A percentile compares a stretch with the other conserved stretches of the same genome.
phyloP scores from a whole-genome alignment of 2,888 invertebrate species.

The Pristionchus maxplancki region DNA sequence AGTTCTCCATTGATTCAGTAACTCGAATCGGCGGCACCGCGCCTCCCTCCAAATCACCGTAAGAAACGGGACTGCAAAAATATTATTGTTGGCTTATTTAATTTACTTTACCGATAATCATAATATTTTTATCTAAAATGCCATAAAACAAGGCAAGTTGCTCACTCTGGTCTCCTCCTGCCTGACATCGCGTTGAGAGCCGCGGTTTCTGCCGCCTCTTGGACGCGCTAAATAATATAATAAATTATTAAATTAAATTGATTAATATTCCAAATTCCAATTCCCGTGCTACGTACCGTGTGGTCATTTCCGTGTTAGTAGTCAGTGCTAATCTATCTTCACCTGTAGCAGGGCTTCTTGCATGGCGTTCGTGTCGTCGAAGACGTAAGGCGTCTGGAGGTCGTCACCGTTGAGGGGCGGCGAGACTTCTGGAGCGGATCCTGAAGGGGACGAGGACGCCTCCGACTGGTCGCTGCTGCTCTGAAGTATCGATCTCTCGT shows the following conservation, averaged over 20 bases:
- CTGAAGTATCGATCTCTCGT: no score
- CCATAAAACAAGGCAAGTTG: neutral
- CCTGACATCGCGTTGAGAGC: constrained; percentile 39
- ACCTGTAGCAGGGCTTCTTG: neutral
- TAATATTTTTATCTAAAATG: neutral
- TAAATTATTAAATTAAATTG: neutral
- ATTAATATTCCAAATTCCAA: neutral
- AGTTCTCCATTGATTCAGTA: neutral
- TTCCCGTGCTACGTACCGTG: neutral
- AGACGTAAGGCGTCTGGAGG: neutral
- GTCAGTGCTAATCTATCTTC: neutral
- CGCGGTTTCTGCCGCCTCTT: constrained; percentile 50
- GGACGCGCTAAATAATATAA: constrained; percentile 13
- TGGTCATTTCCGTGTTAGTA: neutral
- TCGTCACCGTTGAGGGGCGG: neutral
- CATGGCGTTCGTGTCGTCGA: neutral
- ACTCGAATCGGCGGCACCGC: neutral
- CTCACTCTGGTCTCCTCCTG: constrained; percentile 21
- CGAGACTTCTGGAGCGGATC: neutral
- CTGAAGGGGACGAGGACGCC: neutral
- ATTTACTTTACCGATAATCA: neutral
- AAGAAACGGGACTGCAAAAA: neutral
- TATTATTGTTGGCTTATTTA: no score
- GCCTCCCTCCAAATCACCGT: neutral
- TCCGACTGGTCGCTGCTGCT: neutral